phyloP scores from a whole-genome alignment of 2,888 invertebrate genomes.

The Lasioglossum villosulum region DNA sequence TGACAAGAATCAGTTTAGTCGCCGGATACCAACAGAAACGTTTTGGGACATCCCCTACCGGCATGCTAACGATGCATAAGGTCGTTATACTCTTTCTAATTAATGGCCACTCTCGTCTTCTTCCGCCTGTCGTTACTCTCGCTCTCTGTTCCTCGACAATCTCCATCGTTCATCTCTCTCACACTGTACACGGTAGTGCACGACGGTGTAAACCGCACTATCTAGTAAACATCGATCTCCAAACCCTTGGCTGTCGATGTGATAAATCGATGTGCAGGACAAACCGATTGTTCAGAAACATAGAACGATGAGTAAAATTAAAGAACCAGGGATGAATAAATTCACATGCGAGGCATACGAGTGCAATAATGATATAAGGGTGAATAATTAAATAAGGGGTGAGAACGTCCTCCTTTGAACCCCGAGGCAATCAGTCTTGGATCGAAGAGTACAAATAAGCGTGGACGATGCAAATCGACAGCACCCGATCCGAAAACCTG shows the following conservation, averaged over 20 bases:
- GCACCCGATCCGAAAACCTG: constrained; percentile 29
- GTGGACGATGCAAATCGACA: neutral
- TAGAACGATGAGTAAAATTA: neutral
- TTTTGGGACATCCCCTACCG: constrained; percentile 64
- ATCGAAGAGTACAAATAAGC: neutral
- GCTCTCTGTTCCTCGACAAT: constrained; percentile 60
- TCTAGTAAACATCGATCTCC: neutral
- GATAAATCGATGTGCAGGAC: too few species aligned
- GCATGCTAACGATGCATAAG: constrained; percentile 68
- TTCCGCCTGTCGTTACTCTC: constrained; percentile 70
- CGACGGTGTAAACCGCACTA: neutral
- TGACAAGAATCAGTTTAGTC: constrained; percentile 40
- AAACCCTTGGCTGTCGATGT: neutral
- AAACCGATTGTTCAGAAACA: too few species aligned
- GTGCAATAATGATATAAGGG: too few species aligned
- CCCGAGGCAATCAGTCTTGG: neutral
- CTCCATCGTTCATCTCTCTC: constrained; percentile 16
- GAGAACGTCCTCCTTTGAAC: neutral
- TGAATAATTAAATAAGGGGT: neutral
- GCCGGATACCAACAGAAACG: constrained; percentile 50
- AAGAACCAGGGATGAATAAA: too few species aligned
- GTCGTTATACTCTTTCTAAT: constrained; percentile 73
- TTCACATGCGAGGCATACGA: too few species aligned
- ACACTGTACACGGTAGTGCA: constrained; percentile 9
- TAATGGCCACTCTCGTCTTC: constrained; percentile 71